Conservation (phyloP, 92 coral and sea anemone genomes). For the Zoanthus sociatus region DNA sequence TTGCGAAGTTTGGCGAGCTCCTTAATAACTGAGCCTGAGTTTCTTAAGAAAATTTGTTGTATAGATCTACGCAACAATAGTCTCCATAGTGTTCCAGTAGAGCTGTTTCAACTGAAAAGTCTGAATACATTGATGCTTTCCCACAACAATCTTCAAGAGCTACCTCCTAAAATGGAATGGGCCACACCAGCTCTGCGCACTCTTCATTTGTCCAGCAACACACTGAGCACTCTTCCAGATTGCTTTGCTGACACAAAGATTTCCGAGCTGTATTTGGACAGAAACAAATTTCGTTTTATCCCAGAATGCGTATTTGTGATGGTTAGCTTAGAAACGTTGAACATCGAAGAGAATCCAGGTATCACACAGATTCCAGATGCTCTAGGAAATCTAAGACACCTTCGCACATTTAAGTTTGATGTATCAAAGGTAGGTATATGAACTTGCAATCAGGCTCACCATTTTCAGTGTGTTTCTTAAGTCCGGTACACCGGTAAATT, state of each 20-base stretch:
- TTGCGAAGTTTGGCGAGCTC: conserved; percentile 43
- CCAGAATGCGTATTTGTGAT: conserved; percentile 67
- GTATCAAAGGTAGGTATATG: conserved; percentile 40
- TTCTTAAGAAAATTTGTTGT: conserved; percentile 38
- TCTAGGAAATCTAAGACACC: conserved; percentile 67
- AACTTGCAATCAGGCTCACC: not conserved
- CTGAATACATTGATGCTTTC: conserved; percentile 55
- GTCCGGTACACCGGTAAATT: too few species aligned
- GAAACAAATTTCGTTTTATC: conserved; percentile 51
- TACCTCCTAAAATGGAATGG: conserved; percentile 53
- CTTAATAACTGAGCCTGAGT: conserved; percentile 36
- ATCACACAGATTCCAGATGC: conserved; percentile 57
- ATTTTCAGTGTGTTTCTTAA: too few species aligned
- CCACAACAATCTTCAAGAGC: conserved; percentile 50
- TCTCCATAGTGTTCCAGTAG: conserved; percentile 51
- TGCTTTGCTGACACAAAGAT: conserved; percentile 55
- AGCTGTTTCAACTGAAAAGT: conserved; percentile 57
- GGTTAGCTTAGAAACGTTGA: conserved; percentile 53
- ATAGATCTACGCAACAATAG: conserved; percentile 66
- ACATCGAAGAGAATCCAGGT: conserved; percentile 61
- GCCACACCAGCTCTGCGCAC: conserved; percentile 51
- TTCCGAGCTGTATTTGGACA: conserved; percentile 51
- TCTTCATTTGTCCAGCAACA: conserved; percentile 61
- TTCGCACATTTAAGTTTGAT: conserved; percentile 56
- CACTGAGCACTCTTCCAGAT: conserved; percentile 54